These are phyloP conservation scores for Grammomys surdaster DNA, from an alignment of 2,113 vertebrate genomes.

Conservation along the genomic window DNA sequence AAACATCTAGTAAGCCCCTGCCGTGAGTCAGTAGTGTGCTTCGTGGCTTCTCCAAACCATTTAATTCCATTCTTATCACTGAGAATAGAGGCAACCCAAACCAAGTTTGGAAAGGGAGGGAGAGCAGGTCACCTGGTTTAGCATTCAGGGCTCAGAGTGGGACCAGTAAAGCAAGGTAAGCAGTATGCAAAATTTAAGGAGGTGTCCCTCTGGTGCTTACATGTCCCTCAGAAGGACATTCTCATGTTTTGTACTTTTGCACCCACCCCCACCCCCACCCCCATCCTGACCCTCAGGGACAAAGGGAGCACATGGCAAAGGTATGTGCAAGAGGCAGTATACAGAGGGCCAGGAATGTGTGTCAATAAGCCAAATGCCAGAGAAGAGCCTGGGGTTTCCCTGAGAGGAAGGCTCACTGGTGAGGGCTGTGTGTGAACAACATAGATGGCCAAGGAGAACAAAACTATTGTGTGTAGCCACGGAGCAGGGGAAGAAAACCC, in stretches of 20 bases:
- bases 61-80: background rate
- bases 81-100: background rate
- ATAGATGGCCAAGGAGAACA: rapidly evolving
- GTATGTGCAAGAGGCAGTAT: background rate
- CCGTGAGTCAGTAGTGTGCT: rapidly evolving
- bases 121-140: background rate
- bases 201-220: background rate
- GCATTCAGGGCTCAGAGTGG: background rate
- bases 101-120: background rate
- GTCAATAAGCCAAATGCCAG: background rate
- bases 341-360: rapidly evolving
- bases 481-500: background rate
- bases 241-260: rapidly evolving
- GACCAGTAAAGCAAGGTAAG: background rate
- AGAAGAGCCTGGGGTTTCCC: background rate
- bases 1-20: too few relatives aligned
- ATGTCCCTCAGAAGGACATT: rapidly evolving
- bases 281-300: too few relatives aligned
- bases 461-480: background rate
- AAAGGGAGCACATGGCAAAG: rapidly evolving
- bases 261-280: too few relatives aligned
- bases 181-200: background rate
- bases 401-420: too few relatives aligned
- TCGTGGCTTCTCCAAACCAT: background rate
- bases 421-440: background rate